Percentiles rank a stretch among this genome's conserved stretches.
Conservation (phyloP, 2,113 vertebrate species). For the Symphodus melops region DNA sequence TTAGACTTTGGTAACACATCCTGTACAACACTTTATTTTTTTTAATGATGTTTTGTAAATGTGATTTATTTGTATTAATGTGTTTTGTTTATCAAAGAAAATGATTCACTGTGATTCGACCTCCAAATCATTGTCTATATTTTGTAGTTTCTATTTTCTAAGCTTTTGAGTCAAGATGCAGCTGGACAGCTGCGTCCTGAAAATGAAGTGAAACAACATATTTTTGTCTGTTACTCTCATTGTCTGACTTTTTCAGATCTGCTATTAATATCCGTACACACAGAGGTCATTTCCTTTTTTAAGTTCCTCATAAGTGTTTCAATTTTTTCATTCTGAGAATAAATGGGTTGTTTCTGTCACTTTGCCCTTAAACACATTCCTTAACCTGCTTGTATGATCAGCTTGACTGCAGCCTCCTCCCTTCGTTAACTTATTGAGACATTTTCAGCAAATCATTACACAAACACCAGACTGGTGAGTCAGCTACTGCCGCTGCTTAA, state of each 20-base stretch:
- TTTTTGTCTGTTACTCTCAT: neutral
- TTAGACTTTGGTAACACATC: neutral
- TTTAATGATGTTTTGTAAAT: neutral
- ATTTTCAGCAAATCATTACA: slow-evolving; percentile 12
- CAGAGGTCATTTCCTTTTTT: slow-evolving; percentile 5
- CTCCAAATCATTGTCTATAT: too few species aligned
- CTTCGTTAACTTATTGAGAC: slow-evolving; percentile 39
- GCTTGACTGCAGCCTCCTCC: neutral
- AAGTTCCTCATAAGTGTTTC: neutral
- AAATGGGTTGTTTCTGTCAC: neutral
- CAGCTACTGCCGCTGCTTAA: slow-evolving; percentile 16
- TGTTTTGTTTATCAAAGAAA: neutral
- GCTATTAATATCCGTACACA: neutral
- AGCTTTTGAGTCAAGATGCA: neutral
- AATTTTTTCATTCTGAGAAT: neutral
- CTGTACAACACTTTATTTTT: neutral
- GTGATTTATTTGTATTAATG: neutral
- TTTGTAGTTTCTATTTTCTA: too few species aligned
- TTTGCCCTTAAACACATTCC: neutral
- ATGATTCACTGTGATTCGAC: neutral
- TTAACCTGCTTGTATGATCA: slow-evolving; percentile 1
- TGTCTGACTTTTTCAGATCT: neutral
- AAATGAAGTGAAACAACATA: slow-evolving; percentile 30
- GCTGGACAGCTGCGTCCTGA: slow-evolving; percentile 15
- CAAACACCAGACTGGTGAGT: slow-evolving; percentile 57